These are phyloP conservation scores for Chanos chanos DNA, from an alignment of 2,797 vertebrate species.

Conservation along the genomic window DNA sequence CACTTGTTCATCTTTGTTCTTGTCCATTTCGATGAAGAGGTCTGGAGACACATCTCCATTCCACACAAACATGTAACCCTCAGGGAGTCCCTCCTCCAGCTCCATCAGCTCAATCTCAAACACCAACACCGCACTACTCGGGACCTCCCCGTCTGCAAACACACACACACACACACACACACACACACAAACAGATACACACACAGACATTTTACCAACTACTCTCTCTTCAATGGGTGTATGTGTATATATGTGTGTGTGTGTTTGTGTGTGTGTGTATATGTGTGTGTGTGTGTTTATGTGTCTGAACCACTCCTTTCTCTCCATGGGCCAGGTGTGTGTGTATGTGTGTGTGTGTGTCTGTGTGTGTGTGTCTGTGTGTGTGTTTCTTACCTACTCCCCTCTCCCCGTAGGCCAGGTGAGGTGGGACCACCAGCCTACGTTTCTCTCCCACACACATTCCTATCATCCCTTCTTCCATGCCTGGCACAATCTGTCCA, in stretches of 20 bases:
- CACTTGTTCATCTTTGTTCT: conserved; percentile 76
- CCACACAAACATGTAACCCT: conserved; percentile 99
- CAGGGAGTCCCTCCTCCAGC: conserved; percentile 89
- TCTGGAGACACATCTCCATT: conserved; percentile 85
- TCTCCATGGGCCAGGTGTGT: neutral
- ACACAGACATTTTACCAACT: neutral
- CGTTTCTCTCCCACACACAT: conserved; percentile 95
- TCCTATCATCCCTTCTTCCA: conserved; percentile 90
- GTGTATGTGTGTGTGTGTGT: neutral
- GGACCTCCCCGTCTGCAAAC: conserved; percentile 85
- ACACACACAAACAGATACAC: neutral
- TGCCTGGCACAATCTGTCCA: conserved; percentile 89
- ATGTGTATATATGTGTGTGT: too few species aligned
- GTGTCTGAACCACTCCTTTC: neutral
- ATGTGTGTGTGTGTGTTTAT: too few species aligned
- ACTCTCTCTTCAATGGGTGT: too few species aligned
- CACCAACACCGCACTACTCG: conserved; percentile 90
- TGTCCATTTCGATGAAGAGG: conserved; percentile 93
- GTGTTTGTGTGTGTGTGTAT: too few species aligned
- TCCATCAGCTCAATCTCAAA: conserved; percentile 90
- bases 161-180: conserved; percentile 10
- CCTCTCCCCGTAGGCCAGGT: conserved; percentile 91
- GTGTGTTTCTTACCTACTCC: conserved; percentile 85
- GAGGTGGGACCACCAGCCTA: conserved; percentile 84
- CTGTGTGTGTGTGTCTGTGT: neutral